A percentile compares a stretch with the other conserved stretches of the same genome.
Evolutionary conservation across 2,888 invertebrate genomes (phyloP).

Genomic region (Ochropleura leucogaster): DNA sequence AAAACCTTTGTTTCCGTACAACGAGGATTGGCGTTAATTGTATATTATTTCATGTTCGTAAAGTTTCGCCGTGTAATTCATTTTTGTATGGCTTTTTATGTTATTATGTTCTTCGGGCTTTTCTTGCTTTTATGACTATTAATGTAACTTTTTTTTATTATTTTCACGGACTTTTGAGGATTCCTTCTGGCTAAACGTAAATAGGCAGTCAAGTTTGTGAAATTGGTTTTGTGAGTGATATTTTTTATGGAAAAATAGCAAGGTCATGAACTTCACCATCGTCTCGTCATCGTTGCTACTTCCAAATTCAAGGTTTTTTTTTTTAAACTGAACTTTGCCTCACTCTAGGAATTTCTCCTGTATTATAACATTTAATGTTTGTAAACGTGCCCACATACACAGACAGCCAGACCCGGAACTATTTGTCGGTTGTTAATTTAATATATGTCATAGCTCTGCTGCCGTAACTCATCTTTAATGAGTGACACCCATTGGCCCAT

Average conservation of each 20-base stretch:
- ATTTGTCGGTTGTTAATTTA: too few species aligned
- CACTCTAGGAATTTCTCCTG: too few species aligned
- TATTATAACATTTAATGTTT: too few species aligned
- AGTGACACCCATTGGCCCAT: too few species aligned
- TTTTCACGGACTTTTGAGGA: slow-evolving; percentile 13
- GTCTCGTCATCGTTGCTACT: background rate
- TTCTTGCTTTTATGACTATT: slow-evolving; percentile 11
- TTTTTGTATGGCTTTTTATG: slow-evolving; percentile 37
- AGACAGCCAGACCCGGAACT: too few species aligned
- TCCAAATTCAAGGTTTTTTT: too few species aligned
- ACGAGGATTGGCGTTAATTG: slow-evolving; percentile 47
- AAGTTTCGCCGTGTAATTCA: slow-evolving; percentile 33
- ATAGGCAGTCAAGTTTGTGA: background rate
- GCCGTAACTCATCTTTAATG: too few species aligned
- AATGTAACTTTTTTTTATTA: slow-evolving; percentile 15
- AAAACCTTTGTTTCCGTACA: slow-evolving; percentile 55
- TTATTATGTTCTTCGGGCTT: slow-evolving; percentile 13
- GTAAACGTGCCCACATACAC: too few species aligned
- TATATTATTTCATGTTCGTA: slow-evolving; percentile 54
- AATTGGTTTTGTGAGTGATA: slow-evolving; percentile 18
- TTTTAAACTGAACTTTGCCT: too few species aligned
- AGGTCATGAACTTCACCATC: background rate
- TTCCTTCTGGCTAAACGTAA: slow-evolving; percentile 9
- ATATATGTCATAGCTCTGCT: too few species aligned
- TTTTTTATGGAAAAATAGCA: background rate